A percentile compares a stretch with the other conserved stretches of the same genome.
Evolutionary conservation across 2,797 vertebrate species (phyloP).

Genomic region (Microctenopoma lineatum): DNA sequence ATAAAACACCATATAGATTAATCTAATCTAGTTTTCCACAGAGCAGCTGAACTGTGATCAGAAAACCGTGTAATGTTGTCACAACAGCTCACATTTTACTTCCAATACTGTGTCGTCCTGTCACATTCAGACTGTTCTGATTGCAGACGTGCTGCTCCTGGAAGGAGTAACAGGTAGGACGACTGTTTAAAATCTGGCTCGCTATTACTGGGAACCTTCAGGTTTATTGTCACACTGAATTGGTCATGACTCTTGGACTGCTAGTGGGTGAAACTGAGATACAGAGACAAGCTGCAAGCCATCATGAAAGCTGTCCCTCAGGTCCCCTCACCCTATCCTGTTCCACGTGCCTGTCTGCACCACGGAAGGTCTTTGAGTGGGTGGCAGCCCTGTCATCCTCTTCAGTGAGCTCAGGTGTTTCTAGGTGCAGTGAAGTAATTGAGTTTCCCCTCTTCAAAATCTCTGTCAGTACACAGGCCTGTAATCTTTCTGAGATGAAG

Average conservation of each 20-base stretch:
- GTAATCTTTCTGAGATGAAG: constrained; percentile 79
- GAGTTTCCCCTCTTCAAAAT: constrained; percentile 73
- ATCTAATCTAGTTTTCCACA: neutral
- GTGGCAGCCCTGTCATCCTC: constrained; percentile 60
- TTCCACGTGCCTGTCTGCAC: constrained; percentile 34
- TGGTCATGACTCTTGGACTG: constrained; percentile 29
- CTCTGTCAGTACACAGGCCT: constrained; percentile 56
- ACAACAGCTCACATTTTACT: constrained; percentile 29
- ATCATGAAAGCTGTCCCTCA: constrained; percentile 46
- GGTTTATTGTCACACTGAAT: constrained; percentile 32
- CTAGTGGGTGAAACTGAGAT: constrained; percentile 36
- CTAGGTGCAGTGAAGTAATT: constrained; percentile 77
- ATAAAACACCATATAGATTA: constrained; percentile 4
- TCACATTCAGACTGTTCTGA: constrained; percentile 29
- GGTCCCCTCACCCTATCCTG: constrained; percentile 23
- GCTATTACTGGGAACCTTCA: constrained; percentile 15
- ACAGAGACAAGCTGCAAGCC: constrained; percentile 1
- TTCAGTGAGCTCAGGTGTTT: constrained; percentile 78
- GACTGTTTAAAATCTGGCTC: constrained; percentile 39
- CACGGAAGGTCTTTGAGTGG: constrained; percentile 62
- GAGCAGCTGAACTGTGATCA: constrained; percentile 7
- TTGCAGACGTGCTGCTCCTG: constrained; percentile 19
- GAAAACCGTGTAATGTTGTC: constrained; percentile 11
- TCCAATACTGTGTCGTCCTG: constrained; percentile 11
- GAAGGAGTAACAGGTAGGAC: constrained; percentile 19